Evolutionary conservation across 2,797 vertebrate species (phyloP), one percentile per base, ranked within the genome.

Genomic region (Rhynchotus rufescens): DNA sequence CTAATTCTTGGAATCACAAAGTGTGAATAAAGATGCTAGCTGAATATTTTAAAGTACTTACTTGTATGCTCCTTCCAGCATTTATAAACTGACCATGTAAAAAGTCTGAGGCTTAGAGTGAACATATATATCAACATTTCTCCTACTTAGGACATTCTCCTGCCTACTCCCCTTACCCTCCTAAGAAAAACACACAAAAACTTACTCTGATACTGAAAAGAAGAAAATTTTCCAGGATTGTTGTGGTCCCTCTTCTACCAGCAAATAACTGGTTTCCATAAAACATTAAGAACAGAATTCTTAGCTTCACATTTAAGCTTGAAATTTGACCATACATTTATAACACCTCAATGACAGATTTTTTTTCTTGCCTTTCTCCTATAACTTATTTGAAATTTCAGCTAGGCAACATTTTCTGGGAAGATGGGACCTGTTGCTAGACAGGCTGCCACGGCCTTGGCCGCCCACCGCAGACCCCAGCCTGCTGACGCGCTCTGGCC

Each of bases 211-310:
- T 69, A 16, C 12, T 57, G 23, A 42, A 23, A 59, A 69, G 45
- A 5, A 7, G 7, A 9, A 14, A 15, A 10, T 59, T 68, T 80
- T 16, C 3, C 0, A 0, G 12, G 5, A 34, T 10, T n/a, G 10
- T 80, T 75, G 65, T 56, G 54, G n/a, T 56, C 6, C 11, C 12
- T n/a, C 9, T 4, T 47, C 86, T 62, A 47, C 17, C 42, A 73
- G 32, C 28, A 79, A 86, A 79, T 22, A 30, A 62, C 36, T 21
- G 22, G 45, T 25, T 73, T 45, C 54, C 25, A 71, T 2, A 76
- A 47, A 59, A 42, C 17, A 36, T 12, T 44, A 47, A 21, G 23
- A 86, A 36, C 3, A 10, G 12, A 13, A 38, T 17, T 51, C 25
- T 62, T 26, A 72, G 34, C 17, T 65, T 81, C 13, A 34, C 20